Conservation (phyloP, 2,888 invertebrate genomes). For the Ophioninae sp. region DNA sequence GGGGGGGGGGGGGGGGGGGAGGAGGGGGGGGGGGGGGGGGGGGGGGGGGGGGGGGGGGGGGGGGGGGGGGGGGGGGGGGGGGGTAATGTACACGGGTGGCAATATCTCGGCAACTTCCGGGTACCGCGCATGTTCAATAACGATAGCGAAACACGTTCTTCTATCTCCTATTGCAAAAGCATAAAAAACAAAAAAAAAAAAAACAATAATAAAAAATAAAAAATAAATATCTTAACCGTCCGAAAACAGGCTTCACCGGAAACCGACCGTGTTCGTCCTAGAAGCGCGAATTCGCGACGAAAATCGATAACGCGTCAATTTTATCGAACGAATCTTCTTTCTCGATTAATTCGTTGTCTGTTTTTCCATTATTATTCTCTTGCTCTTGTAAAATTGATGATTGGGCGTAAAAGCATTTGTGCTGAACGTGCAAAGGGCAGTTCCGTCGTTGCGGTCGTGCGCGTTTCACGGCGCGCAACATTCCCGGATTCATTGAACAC, state of each 20-base stretch:
- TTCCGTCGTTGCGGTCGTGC: conserved; percentile 71
- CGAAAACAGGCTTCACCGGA: too few species aligned
- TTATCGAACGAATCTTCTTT: too few species aligned
- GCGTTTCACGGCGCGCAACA: conserved; percentile 33
- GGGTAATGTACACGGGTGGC: conserved; percentile 15
- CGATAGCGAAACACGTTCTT: not conserved
- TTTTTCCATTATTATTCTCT: not conserved
- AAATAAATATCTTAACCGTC: too few species aligned
- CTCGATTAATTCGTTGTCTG: not conserved
- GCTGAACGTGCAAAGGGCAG: not conserved
- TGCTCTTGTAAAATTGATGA: not conserved
- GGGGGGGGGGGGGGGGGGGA: conserved; percentile 23
- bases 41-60: conserved; percentile 26
- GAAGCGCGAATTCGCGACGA: too few species aligned
- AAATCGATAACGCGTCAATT: too few species aligned
- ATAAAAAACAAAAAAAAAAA: not conserved
- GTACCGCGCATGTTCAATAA: conserved; percentile 43
- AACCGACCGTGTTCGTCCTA: too few species aligned
- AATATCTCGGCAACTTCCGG: conserved; percentile 51
- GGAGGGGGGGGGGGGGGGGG: conserved; percentile 3
- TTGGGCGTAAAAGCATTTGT: not conserved
- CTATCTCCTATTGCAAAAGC: not conserved
- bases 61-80: conserved; percentile 15
- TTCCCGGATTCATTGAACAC: not conserved
- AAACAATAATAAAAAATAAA: too few species aligned